Conservation (phyloP, 1,140 invertebrate species). For the Atta cephalotes region DNA sequence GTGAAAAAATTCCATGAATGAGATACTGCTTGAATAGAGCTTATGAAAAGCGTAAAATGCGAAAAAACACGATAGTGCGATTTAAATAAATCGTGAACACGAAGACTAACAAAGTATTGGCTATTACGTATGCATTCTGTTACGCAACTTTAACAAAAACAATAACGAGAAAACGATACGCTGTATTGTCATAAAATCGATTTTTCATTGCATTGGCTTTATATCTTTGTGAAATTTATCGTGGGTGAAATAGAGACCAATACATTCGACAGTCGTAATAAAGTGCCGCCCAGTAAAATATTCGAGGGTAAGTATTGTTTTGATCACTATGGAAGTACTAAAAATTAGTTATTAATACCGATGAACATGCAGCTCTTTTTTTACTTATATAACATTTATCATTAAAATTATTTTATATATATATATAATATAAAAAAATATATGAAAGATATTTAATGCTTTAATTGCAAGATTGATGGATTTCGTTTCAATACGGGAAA, state of each 20-base stretch:
- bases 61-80: not conserved
- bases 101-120: not conserved
- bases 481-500: not conserved
- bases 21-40: not conserved
- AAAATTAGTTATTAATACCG: constrained; percentile 15
- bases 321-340: not conserved
- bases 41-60: constrained; percentile 19
- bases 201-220: constrained; percentile 1
- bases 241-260: not conserved
- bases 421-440: not conserved
- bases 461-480: not conserved
- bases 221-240: constrained; percentile 5
- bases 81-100: constrained; percentile 33
- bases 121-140: not conserved
- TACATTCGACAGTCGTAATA: not conserved
- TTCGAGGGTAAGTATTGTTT: not conserved
- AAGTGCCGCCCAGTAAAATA: not conserved
- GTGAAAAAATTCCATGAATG: not conserved
- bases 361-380: not conserved
- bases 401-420: not conserved
- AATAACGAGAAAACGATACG: not conserved
- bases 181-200: constrained; percentile 21
- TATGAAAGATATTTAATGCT: not conserved
- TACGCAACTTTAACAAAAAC: constrained; percentile 42
- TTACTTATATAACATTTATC: not conserved